Evolutionary conservation across 2,797 vertebrate genomes (phyloP).

Genomic region (Alca torda): DNA sequence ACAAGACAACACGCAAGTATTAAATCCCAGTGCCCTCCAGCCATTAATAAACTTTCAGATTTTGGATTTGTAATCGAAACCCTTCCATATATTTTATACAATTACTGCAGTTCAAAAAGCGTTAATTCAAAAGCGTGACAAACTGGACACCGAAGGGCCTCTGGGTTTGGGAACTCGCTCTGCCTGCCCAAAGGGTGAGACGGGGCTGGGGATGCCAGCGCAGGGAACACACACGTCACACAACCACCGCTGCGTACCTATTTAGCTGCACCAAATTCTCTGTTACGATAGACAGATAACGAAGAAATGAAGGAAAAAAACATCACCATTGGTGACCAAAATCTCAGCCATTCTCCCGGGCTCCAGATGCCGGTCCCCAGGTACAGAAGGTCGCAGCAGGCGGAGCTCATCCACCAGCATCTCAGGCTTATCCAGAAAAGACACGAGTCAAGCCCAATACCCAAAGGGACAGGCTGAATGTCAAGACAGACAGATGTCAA

Average conservation of each 20-base stretch:
- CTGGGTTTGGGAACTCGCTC: background rate
- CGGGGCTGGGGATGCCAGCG: background rate
- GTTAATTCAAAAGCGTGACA: background rate
- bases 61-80: background rate
- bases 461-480: background rate
- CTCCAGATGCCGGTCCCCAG: no score
- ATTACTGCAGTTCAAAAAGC: background rate
- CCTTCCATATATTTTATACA: background rate
- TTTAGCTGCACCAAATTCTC: background rate
- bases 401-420: background rate
- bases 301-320: background rate
- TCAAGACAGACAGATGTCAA: background rate
- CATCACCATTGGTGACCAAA: background rate
- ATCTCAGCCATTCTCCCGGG: rapidly evolving
- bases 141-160: rapidly evolving
- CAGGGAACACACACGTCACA: background rate
- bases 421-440: no score
- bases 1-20: background rate
- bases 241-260: rapidly evolving
- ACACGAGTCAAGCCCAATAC: background rate
- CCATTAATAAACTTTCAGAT: background rate
- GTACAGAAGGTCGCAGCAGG: rapidly evolving
- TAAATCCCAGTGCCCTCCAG: background rate
- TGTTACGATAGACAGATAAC: background rate
- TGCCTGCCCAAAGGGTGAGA: background rate